These are phyloP conservation scores for Blastomussa wellsi DNA, from an alignment of 92 coral and sea anemone genomes.

Conservation along the genomic window DNA sequence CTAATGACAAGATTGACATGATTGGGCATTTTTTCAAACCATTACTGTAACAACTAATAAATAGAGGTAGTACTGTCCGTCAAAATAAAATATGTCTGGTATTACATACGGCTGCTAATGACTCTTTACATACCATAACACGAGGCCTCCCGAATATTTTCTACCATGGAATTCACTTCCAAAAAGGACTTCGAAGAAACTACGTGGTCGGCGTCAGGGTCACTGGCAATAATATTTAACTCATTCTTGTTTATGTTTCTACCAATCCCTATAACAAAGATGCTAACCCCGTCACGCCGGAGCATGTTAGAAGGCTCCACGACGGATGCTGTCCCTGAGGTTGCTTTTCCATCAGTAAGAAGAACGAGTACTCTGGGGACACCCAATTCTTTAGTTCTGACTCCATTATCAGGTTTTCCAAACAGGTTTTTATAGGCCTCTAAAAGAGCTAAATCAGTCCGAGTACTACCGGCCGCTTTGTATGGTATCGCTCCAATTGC, in stretches of 20 bases:
- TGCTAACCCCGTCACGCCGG: constrained; percentile 55
- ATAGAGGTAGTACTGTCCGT: too few relatives aligned
- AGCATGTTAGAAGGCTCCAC: constrained; percentile 48
- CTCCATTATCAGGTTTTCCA: constrained; percentile 50
- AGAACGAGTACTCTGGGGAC: constrained; percentile 65
- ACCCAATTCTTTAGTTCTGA: constrained; percentile 50
- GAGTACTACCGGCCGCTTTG: constrained; percentile 43
- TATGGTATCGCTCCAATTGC: constrained; percentile 33
- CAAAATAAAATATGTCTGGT: too few relatives aligned
- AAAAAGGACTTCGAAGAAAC: constrained; percentile 19
- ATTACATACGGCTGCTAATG: too few relatives aligned
- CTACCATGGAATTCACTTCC: constrained; percentile 21
- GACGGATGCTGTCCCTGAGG: constrained; percentile 39
- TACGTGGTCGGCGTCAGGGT: constrained; percentile 61
- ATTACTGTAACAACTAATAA: too few relatives aligned
- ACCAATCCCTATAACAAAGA: constrained; percentile 72
- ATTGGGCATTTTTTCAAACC: too few relatives aligned
- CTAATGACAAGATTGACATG: too few relatives aligned
- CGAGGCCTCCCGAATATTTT: constrained; percentile 52
- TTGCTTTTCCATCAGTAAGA: constrained; percentile 66
- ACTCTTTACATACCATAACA: constrained; percentile 70
- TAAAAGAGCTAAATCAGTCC: constrained; percentile 60
- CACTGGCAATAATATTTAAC: constrained; percentile 65
- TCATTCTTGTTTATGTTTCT: constrained; percentile 12
- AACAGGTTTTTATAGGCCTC: constrained; percentile 51